phyloP scores from a whole-genome alignment of 35 echinoderm and acorn worm genomes.

The Lytechinus variegatus region DNA sequence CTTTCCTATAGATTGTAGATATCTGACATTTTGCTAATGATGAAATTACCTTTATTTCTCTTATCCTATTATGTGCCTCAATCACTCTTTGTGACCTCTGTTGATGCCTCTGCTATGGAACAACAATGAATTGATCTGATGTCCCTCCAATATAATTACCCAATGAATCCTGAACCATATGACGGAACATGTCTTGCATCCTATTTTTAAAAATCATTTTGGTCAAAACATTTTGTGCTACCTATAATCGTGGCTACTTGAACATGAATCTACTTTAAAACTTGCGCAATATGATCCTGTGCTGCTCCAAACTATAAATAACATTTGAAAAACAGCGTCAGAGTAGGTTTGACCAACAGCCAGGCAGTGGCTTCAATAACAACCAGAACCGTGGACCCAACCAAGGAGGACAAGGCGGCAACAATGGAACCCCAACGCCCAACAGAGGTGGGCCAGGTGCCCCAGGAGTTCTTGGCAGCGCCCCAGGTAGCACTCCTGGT shows the following conservation, averaged over 20 bases:
- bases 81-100: neutral
- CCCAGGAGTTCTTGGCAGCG: slow-evolving; percentile 5
- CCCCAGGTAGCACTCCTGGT: neutral
- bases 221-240: neutral
- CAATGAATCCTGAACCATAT: slow-evolving; percentile 8
- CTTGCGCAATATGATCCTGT: neutral
- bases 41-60: slow-evolving; percentile 29
- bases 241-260: neutral
- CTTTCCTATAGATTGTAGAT: slow-evolving; percentile 1
- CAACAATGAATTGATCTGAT: slow-evolving; percentile 34
- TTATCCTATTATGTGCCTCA: slow-evolving; percentile 1
- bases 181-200: neutral
- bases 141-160: slow-evolving; percentile 6
- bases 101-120: slow-evolving; percentile 24
- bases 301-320: neutral
- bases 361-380: slow-evolving; percentile 38
- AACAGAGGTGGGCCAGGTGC: neutral
- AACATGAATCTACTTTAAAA: neutral
- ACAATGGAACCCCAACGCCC: neutral
- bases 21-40: slow-evolving; percentile 40
- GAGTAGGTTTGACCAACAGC: slow-evolving; percentile 40
- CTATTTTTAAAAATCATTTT: neutral
- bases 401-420: neutral
- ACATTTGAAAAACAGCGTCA: slow-evolving; percentile 32
- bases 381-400: slow-evolving; percentile 38